Conservation (phyloP, 2,797 vertebrate genomes). For the Carcharodon carcharias region DNA sequence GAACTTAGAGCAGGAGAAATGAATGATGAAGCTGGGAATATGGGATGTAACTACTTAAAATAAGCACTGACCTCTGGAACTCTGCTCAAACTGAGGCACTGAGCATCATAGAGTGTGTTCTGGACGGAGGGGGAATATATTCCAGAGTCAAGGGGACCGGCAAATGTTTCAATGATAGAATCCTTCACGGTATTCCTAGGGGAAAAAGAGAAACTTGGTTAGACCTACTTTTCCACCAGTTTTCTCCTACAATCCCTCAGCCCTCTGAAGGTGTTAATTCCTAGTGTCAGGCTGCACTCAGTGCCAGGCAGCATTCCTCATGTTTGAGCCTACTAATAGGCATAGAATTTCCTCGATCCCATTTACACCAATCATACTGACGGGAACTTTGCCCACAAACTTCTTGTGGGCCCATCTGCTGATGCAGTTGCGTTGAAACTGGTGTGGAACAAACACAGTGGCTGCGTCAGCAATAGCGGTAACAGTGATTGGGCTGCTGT, state of each 20-base stretch:
- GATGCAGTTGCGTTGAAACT: neutral
- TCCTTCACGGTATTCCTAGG: slow-evolving; percentile 70
- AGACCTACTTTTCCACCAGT: neutral
- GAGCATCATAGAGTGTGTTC: slow-evolving; percentile 83
- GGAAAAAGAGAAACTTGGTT: slow-evolving; percentile 22
- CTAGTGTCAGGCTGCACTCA: neutral
- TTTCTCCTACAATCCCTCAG: slow-evolving; percentile 23
- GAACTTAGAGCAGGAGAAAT: neutral
- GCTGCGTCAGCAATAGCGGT: neutral
- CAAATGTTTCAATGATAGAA: slow-evolving; percentile 76
- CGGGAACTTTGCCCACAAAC: neutral
- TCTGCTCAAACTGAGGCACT: slow-evolving; percentile 65
- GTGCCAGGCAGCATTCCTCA: neutral
- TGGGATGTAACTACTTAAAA: neutral
- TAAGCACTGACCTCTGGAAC: slow-evolving; percentile 65
- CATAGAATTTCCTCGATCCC: neutral
- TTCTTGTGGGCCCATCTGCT: neutral
- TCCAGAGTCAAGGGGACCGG: slow-evolving; percentile 76
- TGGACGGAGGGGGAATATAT: slow-evolving; percentile 87
- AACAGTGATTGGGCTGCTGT: too few species aligned
- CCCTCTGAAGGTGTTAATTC: neutral
- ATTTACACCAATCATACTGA: neutral
- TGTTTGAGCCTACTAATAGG: too few species aligned
- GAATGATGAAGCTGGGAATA: neutral
- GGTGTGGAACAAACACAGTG: neutral